A percentile compares a stretch with the other conserved stretches of the same genome.
These are phyloP conservation scores for Ophraella communa DNA, from an alignment of 2,888 invertebrate species.

Conservation along the genomic window DNA sequence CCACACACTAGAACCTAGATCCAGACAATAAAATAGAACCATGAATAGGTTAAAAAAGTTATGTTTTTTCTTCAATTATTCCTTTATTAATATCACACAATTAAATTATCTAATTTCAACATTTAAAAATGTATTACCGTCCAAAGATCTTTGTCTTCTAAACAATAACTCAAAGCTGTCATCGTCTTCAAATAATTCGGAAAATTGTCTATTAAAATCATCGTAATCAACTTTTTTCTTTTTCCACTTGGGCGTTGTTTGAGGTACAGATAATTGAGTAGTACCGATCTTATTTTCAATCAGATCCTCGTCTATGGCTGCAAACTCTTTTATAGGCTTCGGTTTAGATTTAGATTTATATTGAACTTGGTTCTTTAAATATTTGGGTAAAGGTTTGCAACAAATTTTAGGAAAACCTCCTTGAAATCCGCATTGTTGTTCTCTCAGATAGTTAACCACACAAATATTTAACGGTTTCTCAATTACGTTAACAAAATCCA, in stretches of 20 bases:
- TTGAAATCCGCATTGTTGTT: slow-evolving; percentile 48
- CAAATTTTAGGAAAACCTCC: slow-evolving; percentile 47
- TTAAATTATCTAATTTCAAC: slow-evolving; percentile 35
- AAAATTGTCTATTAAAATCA: slow-evolving; percentile 21
- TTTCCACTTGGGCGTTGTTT: no score
- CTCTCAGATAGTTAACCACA: slow-evolving; percentile 42
- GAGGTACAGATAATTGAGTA: no score
- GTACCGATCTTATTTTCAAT: neutral
- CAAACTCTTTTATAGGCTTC: slow-evolving; percentile 1
- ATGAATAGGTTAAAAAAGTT: no score
- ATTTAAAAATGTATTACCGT: slow-evolving; percentile 15
- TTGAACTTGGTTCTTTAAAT: slow-evolving; percentile 14
- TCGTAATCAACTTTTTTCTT: slow-evolving; percentile 34
- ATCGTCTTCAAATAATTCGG: slow-evolving; percentile 29
- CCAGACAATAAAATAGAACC: no score
- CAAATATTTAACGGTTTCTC: slow-evolving; percentile 40
- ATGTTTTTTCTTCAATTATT: no score
- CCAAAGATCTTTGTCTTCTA: slow-evolving; percentile 32
- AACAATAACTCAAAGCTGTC: slow-evolving; percentile 35
- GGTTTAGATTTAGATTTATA: slow-evolving; percentile 4
- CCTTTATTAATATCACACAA: neutral
- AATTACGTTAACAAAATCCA: slow-evolving; percentile 33
- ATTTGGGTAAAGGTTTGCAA: slow-evolving; percentile 39
- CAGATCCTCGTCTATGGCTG: neutral
- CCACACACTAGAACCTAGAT: no score